These are phyloP conservation scores for Phaedon cochleariae DNA, from an alignment of 2,888 invertebrate genomes.

Conservation along the genomic window DNA sequence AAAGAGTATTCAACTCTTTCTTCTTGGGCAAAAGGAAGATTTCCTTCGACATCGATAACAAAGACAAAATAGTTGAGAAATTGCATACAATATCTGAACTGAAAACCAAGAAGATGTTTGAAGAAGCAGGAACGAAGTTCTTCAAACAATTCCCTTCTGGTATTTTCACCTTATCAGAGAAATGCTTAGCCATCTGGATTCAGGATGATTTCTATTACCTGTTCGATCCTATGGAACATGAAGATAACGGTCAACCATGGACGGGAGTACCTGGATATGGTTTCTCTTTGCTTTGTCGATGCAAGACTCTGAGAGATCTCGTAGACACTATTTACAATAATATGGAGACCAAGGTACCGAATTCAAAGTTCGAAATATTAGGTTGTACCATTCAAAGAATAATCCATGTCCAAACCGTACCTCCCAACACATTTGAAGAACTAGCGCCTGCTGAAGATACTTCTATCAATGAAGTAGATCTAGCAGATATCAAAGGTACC, in stretches of 20 bases:
- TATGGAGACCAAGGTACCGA: constrained; percentile 30
- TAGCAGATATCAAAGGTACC: constrained; percentile 4
- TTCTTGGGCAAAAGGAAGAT: constrained; percentile 49
- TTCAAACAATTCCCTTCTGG: constrained; percentile 50
- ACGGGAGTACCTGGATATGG: constrained; percentile 44
- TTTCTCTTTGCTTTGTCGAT: constrained; percentile 47
- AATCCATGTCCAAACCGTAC: constrained; percentile 47
- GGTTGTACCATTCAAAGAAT: constrained; percentile 49
- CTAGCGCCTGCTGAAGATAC: constrained; percentile 27
- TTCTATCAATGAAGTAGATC: constrained; percentile 15
- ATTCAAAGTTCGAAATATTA: constrained; percentile 35
- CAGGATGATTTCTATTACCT: constrained; percentile 42
- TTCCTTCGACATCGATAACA: constrained; percentile 49
- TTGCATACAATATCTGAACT: constrained; percentile 37
- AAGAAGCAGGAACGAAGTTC: constrained; percentile 45
- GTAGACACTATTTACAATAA: constrained; percentile 49
- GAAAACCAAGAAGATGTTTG: constrained; percentile 38
- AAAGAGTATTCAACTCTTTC: constrained; percentile 50
- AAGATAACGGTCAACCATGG: constrained; percentile 51
- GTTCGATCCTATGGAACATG: constrained; percentile 57
- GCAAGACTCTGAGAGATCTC: constrained; percentile 44
- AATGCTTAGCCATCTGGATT: constrained; percentile 54
- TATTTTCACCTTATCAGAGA: constrained; percentile 48
- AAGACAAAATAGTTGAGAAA: constrained; percentile 36
- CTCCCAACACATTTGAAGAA: constrained; percentile 45